A percentile compares a stretch with the other conserved stretches of the same genome.
phyloP scores from a whole-genome alignment of 2,888 invertebrate species.

The Lasiommata megera region DNA sequence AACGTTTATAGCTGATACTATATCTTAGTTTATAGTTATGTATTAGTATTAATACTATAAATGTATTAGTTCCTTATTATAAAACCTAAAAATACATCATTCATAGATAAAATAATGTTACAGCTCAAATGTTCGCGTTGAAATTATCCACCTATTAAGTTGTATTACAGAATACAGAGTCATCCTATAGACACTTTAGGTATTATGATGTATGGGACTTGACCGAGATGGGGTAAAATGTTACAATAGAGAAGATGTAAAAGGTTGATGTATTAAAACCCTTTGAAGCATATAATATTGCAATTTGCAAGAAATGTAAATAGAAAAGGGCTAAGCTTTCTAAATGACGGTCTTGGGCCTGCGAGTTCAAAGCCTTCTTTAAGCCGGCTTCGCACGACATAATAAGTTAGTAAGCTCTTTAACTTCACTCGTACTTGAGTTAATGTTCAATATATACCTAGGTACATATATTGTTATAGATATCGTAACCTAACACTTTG shows the following conservation, averaged over 20 bases:
- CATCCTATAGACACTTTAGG: not conserved
- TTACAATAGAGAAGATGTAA: not conserved
- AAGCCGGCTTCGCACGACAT: constrained; percentile 22
- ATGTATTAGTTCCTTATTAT: no score
- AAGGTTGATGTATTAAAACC: constrained; percentile 11
- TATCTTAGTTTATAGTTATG: no score
- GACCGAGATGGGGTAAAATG: not conserved
- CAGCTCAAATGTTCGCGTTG: no score
- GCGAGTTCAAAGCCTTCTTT: constrained; percentile 25
- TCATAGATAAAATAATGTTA: no score
- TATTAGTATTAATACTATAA: no score
- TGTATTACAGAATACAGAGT: not conserved
- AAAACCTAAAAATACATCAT: no score
- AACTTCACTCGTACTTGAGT: not conserved
- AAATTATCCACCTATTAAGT: no score
- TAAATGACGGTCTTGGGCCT: constrained; percentile 30
- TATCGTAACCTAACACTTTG: no score
- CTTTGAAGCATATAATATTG: constrained; percentile 18
- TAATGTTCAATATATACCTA: no score
- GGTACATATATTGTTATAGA: no score
- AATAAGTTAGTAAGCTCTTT: not conserved
- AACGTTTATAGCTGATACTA: no score
- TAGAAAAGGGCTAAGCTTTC: constrained; percentile 28
- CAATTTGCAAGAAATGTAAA: constrained; percentile 24
- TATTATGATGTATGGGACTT: not conserved